phyloP scores from a whole-genome alignment of 2,888 invertebrate genomes.

The Epinotia demarniana region DNA sequence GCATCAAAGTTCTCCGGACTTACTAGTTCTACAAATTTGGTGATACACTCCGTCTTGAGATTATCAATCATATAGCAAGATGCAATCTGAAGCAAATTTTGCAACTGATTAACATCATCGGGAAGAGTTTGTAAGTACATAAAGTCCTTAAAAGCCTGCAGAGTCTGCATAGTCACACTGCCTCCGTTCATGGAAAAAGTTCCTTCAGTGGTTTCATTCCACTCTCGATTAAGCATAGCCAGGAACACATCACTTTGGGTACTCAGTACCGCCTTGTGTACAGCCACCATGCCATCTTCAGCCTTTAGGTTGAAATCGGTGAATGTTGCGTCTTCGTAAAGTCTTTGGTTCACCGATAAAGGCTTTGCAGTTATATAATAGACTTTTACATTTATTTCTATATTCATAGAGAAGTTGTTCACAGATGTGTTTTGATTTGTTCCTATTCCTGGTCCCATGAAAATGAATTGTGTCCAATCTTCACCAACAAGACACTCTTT shows the following conservation, averaged over 20 bases:
- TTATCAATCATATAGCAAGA: not conserved
- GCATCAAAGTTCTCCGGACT: not conserved
- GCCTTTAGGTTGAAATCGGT: constrained; percentile 1
- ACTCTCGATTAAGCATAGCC: not conserved
- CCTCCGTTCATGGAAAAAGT: not conserved
- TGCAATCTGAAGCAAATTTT: not conserved
- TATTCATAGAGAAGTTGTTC: not conserved
- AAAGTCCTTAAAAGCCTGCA: not conserved
- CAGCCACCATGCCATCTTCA: not conserved
- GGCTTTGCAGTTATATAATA: not conserved
- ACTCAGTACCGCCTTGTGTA: not conserved
- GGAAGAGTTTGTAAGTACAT: not conserved
- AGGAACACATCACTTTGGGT: not conserved
- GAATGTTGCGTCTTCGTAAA: not conserved
- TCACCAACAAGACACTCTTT: not conserved
- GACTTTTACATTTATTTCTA: not conserved
- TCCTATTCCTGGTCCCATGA: not conserved
- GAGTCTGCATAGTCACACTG: not conserved
- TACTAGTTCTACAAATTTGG: not conserved
- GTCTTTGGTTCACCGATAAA: not conserved
- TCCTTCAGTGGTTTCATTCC: not conserved
- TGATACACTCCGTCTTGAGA: not conserved
- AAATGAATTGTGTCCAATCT: not conserved
- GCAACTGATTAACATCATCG: not conserved
- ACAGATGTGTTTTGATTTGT: not conserved